Evolutionary conservation across 1,140 invertebrate species (phyloP).

Genomic region (Hylaeus volcanicus): DNA sequence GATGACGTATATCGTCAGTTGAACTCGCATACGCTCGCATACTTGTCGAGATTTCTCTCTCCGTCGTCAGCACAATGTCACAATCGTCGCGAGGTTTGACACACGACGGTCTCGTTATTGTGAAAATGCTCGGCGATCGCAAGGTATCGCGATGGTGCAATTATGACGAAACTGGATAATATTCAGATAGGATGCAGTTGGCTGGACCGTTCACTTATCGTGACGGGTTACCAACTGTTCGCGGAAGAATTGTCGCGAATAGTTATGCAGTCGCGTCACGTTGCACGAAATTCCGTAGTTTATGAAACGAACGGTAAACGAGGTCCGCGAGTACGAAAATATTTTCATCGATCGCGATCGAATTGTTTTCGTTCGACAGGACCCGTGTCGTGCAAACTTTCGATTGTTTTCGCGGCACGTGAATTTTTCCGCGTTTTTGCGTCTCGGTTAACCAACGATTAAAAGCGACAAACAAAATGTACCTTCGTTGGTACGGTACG

Average conservation of each 20-base stretch:
- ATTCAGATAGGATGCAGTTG: too few species aligned
- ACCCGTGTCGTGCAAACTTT: not conserved
- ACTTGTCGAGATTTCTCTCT: not conserved
- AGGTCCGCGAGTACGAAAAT: not conserved
- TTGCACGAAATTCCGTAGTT: constrained; percentile 17
- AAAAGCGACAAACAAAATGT: too few species aligned
- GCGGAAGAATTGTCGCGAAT: not conserved
- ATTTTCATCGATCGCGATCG: not conserved
- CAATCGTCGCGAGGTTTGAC: not conserved
- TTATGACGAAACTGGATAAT: not conserved
- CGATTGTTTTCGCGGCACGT: not conserved
- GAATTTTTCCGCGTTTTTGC: not conserved
- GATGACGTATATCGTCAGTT: too few species aligned
- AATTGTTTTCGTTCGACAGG: not conserved
- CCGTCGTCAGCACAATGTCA: not conserved
- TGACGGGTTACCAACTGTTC: not conserved
- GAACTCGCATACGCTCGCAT: too few species aligned
- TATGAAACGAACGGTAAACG: constrained; percentile 3
- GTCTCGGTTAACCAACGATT: not conserved
- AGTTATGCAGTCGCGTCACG: constrained; percentile 16
- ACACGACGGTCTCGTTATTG: not conserved
- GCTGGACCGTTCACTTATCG: not conserved
- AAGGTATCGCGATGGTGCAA: not conserved
- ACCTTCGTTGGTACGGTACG: too few species aligned
- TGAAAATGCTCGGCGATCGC: not conserved